These are phyloP conservation scores for Gerris buenoi DNA, from an alignment of 1,140 invertebrate genomes.

Conservation along the genomic window DNA sequence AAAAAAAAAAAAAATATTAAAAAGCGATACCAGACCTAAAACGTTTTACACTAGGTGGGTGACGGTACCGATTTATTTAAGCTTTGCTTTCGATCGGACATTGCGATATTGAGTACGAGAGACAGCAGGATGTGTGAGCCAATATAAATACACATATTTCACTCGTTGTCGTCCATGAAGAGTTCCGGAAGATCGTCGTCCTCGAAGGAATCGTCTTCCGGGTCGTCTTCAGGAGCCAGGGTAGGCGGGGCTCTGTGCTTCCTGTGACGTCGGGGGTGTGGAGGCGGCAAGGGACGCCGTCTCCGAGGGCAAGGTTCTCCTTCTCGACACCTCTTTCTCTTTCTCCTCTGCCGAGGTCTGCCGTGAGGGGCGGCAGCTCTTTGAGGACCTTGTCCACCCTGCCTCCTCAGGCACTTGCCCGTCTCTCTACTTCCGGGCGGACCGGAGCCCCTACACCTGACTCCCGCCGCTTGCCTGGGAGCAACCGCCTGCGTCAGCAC, in stretches of 20 bases:
- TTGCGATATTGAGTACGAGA: too few relatives aligned
- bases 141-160: background rate
- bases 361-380: slow-evolving; percentile 8
- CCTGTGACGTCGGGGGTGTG: background rate
- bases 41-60: too few relatives aligned
- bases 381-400: slow-evolving; percentile 3
- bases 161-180: background rate
- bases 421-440: slow-evolving; percentile 2
- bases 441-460: slow-evolving; percentile 13
- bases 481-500: slow-evolving; percentile 45
- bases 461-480: slow-evolving; percentile 14
- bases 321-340: slow-evolving; percentile 6
- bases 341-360: slow-evolving; percentile 5
- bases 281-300: slow-evolving; percentile 4
- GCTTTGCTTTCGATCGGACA: too few relatives aligned
- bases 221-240: background rate
- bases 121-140: background rate
- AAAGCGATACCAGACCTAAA: too few relatives aligned
- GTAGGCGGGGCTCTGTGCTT: background rate
- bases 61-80: too few relatives aligned
- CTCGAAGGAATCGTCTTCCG: background rate
- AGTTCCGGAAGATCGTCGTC: background rate
- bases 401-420: slow-evolving; percentile 8
- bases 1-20: too few relatives aligned
- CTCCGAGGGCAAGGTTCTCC: slow-evolving; percentile 4